A percentile compares a stretch with the other conserved stretches of the same genome.
Conservation (phyloP, 2,113 vertebrate genomes). For the Bothrops jararaca region DNA sequence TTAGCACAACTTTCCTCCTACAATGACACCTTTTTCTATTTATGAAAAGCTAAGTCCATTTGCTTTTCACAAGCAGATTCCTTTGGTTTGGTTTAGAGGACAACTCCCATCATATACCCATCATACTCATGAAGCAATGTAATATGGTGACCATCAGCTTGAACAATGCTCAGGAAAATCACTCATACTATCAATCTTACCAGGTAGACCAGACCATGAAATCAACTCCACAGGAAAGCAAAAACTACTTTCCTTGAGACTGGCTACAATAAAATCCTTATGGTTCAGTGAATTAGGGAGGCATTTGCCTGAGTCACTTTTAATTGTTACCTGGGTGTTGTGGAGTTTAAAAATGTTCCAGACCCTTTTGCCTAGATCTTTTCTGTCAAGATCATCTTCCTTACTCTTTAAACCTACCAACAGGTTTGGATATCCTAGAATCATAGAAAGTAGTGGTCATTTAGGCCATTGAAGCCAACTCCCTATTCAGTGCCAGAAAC, state of each 20-base stretch:
- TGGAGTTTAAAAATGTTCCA: neutral
- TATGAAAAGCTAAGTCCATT: constrained; percentile 7
- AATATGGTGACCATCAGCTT: neutral
- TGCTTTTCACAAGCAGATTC: neutral
- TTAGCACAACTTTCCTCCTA: neutral
- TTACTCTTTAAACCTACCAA: neutral
- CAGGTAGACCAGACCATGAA: neutral
- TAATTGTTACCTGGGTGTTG: neutral
- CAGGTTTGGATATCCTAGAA: neutral
- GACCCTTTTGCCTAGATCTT: neutral
- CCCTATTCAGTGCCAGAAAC: neutral
- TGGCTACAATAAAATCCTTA: neutral
- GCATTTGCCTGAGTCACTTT: neutral
- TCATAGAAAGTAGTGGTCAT: neutral
- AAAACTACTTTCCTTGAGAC: neutral
- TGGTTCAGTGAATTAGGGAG: neutral
- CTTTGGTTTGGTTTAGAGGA: neutral
- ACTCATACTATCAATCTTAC: neutral
- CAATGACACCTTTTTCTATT: neutral
- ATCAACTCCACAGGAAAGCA: neutral
- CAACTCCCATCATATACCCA: neutral
- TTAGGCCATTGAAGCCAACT: neutral
- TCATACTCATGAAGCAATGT: neutral
- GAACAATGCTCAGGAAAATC: neutral
- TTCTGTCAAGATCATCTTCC: neutral